Base-by-base conservation (phyloP, 1,140 invertebrate genomes). In the Cherax destructor region DNA sequence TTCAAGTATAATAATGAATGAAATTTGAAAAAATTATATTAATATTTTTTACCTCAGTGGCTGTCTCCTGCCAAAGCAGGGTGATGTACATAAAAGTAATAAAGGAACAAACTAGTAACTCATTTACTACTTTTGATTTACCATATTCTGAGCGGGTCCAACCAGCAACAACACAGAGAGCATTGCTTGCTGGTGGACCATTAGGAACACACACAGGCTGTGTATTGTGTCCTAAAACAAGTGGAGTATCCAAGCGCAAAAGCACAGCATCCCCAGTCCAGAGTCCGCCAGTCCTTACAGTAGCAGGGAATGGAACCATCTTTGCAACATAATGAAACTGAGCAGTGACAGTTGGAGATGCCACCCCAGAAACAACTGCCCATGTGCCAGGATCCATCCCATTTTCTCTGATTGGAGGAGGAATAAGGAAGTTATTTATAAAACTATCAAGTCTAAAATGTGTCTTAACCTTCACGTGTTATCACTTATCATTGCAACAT, bases 201-300 rank as follows among this genome's bases (percentile, higher is more conserved):
- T 91, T 47, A 18, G 88, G 88, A 24, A 91, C 52, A 47, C 88
- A 91, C 18, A 85, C 76, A 9, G 81, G 88, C 56, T 91, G 88
- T n/a, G 88, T 50, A 41, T 76, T 79, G 21, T 56, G 52, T 10
- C 65, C 74, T 47, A 91, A 16, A 1, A 47, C 83, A 30, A 91
- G 74, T 11, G 88, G 88, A 9, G 50, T 24, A 3, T 76, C 56
- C 1, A 91, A 76, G 30, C 74, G 69, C 74, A 85, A 74, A 18
- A 91, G 52, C n/a, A 91, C 88, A 24, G 88, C 88, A 52, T 91
- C 88, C 11, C 88, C 88, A 4, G 81, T 84, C 88, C 88, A 91
- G 47, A 91, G 72, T 21, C 88, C 81, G 16, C 88, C 88, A 16
- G 81, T 91, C 24, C 74, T 65, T 56, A 91, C 88, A 5, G 41